Conservation (phyloP, 2,888 invertebrate species). For the Morpho achilles region DNA sequence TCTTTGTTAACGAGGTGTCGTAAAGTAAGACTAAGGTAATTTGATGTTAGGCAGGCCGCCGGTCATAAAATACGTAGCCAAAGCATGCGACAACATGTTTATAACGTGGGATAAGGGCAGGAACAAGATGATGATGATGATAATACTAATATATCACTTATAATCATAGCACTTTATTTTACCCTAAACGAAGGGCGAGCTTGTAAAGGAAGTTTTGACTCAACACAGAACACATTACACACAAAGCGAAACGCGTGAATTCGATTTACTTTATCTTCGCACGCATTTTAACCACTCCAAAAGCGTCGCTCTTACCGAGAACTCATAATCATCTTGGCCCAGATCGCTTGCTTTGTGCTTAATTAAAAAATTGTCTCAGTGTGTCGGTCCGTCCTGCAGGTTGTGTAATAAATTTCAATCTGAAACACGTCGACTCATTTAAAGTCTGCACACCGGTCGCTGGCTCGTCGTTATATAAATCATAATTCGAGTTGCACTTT, state of each 20-base stretch:
- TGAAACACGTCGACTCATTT: conserved; percentile 27
- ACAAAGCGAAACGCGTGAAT: neutral
- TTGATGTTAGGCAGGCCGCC: no score
- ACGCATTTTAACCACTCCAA: conserved; percentile 6
- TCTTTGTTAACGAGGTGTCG: no score
- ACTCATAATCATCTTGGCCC: conserved; percentile 17
- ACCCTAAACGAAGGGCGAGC: neutral
- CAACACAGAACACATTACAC: neutral
- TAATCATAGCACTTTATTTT: no score
- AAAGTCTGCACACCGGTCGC: conserved; percentile 31
- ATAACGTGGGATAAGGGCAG: no score
- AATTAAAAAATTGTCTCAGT: conserved; percentile 32
- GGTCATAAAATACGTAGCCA: no score
- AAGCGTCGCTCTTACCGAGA: conserved; percentile 4
- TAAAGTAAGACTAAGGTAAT: no score
- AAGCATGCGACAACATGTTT: no score
- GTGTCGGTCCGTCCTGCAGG: conserved; percentile 28
- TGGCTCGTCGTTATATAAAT: conserved; percentile 26
- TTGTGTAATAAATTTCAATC: conserved; percentile 31
- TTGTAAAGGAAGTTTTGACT: neutral
- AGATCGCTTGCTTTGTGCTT: conserved; percentile 26
- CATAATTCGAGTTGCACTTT: conserved; percentile 25
- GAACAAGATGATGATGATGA: no score
- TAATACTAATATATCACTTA: no score
- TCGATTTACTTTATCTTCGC: conserved; percentile 1